A percentile compares a stretch with the other conserved stretches of the same genome.
phyloP scores from a whole-genome alignment of 92 coral and sea anemone species.

The Micromussa lordhowensis region DNA sequence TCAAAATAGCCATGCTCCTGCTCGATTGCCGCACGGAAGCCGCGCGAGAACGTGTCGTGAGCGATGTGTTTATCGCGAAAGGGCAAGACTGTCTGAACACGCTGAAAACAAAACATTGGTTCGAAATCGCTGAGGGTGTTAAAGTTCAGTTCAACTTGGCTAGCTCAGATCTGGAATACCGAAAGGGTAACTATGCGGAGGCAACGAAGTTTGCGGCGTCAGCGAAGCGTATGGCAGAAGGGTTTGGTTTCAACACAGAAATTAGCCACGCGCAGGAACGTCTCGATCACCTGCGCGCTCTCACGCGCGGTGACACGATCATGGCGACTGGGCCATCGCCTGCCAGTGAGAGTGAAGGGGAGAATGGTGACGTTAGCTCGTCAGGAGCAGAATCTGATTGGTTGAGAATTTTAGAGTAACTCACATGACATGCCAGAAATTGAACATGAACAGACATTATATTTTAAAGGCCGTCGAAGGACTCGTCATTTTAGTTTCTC shows the following conservation, averaged over 20 bases:
- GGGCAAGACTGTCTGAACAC: slow-evolving; percentile 62
- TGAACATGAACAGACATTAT: background rate
- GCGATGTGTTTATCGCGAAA: slow-evolving; percentile 54
- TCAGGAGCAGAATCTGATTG: slow-evolving; percentile 64
- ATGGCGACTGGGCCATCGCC: background rate
- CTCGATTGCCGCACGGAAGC: slow-evolving; percentile 80
- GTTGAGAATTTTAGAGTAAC: slow-evolving; percentile 10
- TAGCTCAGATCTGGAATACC: slow-evolving; percentile 67
- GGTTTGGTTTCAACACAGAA: slow-evolving; percentile 69
- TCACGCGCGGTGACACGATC: background rate
- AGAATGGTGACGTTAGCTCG: slow-evolving; percentile 54
- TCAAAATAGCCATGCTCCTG: slow-evolving; percentile 73
- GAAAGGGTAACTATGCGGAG: slow-evolving; percentile 43
- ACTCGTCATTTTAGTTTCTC: background rate
- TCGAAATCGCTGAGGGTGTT: slow-evolving; percentile 54
- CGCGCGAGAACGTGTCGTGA: slow-evolving; percentile 62
- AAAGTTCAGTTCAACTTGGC: slow-evolving; percentile 62
- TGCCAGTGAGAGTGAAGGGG: slow-evolving; percentile 51
- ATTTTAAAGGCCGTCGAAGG: background rate
- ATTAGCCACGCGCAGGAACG: slow-evolving; percentile 72
- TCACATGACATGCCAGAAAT: background rate
- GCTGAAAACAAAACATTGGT: slow-evolving; percentile 58
- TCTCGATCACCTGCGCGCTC: slow-evolving; percentile 43
- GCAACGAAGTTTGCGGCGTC: slow-evolving; percentile 62
- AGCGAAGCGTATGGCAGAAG: slow-evolving; percentile 58